phyloP scores from a whole-genome alignment of 2,888 invertebrate species.

The Cylindroiulus punctatus region DNA sequence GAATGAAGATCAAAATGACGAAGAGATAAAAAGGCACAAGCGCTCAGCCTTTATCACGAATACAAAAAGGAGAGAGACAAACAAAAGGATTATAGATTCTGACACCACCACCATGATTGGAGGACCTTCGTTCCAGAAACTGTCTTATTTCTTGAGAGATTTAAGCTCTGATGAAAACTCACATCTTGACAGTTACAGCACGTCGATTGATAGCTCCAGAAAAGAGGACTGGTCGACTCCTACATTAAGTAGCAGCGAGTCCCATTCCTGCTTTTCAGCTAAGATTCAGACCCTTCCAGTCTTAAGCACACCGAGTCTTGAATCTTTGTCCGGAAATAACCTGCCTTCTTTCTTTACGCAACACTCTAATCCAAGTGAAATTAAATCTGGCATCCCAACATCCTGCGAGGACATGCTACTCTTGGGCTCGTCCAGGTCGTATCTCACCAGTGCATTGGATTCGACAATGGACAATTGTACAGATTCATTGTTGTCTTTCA shows the following conservation, averaged over 20 bases:
- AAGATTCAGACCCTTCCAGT: not conserved
- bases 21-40: not conserved
- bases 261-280: not conserved
- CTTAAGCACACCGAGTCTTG: not conserved
- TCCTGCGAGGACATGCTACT: not conserved
- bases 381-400: not conserved
- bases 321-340: not conserved
- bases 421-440: not conserved
- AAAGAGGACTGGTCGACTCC: not conserved
- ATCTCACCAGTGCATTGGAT: not conserved
- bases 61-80: not conserved
- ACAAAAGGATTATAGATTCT: not conserved
- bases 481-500: not conserved
- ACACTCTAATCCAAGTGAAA: not conserved
- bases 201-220: not conserved
- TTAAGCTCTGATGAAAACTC: not conserved
- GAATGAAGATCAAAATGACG: not conserved
- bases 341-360: not conserved
- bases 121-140: not conserved
- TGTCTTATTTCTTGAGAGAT: not conserved
- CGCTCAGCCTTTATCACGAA: not conserved
- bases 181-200: not conserved
- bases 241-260: slow-evolving; percentile 7
- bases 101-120: not conserved
- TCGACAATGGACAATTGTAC: not conserved